Evolutionary conservation across 1,140 invertebrate genomes (phyloP), one percentile per base, ranked within the genome.

Genomic region (Aphelenchoides avenae): DNA sequence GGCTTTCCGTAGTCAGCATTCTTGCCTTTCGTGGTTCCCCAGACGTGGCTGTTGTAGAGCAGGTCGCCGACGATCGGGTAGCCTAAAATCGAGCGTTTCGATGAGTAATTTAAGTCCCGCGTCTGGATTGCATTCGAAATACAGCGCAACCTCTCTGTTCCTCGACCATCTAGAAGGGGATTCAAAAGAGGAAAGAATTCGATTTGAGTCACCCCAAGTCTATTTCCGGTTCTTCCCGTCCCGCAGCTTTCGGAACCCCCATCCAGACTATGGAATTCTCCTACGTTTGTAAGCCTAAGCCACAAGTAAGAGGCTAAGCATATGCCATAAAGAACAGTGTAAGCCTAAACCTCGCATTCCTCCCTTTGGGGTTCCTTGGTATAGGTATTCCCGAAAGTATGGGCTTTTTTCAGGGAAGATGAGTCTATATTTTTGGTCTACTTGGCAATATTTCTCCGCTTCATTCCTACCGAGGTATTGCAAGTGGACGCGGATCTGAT

Each of bases 401-500:
- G n/a, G n/a, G n/a, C n/a, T n/a, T n/a, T n/a, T n/a, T n/a, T n/a
- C n/a, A n/a, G n/a, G n/a, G n/a, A n/a, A n/a, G n/a, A n/a, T n/a
- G n/a, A 36, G 52, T 26, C 18, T 22, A 39, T 2, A 18, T 5
- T 13, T 20, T 9, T 59, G 27, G 29, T 59, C n/a, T n/a, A n/a
- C n/a, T n/a, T n/a, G n/a, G n/a, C n/a, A 65, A 11, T 15, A 29
- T 52, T 13, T 22, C n/a, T 13, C 15, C 43, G 24, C 54, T 11
- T 58, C 26, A 30, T 42, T 34, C 70, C 68, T 80, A 88, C 88
- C 93, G 65, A 97, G 82, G 80, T 89, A 98, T 78, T 98, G 94
- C 33, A 97, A 83, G 80, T 98, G 94, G n/a, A 98, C 91, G 57
- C 94, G 83, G 59, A 98, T 97, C 79, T 98, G 94, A 79, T 98